Percentiles rank a stretch among this genome's conserved stretches.
These are phyloP conservation scores for Dermolepida albohirtum DNA, from an alignment of 2,888 invertebrate species.

Conservation along the genomic window DNA sequence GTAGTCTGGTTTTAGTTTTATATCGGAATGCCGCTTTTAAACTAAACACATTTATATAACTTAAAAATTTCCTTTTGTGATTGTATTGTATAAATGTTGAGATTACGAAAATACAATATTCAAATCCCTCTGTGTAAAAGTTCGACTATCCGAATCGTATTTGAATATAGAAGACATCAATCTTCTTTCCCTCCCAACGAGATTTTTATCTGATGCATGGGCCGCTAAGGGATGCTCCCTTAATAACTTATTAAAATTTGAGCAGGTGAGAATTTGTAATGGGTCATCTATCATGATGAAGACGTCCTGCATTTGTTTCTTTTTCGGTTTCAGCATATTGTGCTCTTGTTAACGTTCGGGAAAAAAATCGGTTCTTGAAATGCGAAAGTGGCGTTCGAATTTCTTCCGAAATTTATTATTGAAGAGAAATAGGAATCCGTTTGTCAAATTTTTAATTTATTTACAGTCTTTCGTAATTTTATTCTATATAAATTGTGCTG, in stretches of 20 bases:
- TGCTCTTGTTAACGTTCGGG: constrained; percentile 6
- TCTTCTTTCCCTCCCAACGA: constrained; percentile 37
- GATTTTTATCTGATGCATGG: constrained; percentile 42
- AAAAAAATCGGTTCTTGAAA: constrained; percentile 4
- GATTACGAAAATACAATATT: constrained; percentile 22
- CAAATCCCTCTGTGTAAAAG: background rate
- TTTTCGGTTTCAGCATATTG: background rate
- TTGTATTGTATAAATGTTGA: too few relatives aligned
- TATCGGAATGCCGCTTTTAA: too few relatives aligned
- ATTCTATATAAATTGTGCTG: too few relatives aligned
- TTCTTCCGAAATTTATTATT: background rate
- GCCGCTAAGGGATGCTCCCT: constrained; percentile 35
- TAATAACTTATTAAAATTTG: constrained; percentile 45
- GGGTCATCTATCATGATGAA: constrained; percentile 46
- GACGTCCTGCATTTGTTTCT: constrained; percentile 21
- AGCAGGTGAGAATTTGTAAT: constrained; percentile 47
- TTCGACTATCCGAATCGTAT: constrained; percentile 21
- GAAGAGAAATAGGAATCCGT: constrained; percentile 2
- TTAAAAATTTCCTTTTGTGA: too few relatives aligned
- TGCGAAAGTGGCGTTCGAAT: constrained; percentile 4
- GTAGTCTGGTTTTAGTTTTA: too few relatives aligned
- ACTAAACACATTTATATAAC: too few relatives aligned
- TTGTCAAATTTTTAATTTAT: constrained; percentile 29
- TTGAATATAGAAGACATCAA: constrained; percentile 45
- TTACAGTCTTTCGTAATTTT: background rate